phyloP scores from a whole-genome alignment of 2,113 vertebrate species.

The Gymnogyps californianus region DNA sequence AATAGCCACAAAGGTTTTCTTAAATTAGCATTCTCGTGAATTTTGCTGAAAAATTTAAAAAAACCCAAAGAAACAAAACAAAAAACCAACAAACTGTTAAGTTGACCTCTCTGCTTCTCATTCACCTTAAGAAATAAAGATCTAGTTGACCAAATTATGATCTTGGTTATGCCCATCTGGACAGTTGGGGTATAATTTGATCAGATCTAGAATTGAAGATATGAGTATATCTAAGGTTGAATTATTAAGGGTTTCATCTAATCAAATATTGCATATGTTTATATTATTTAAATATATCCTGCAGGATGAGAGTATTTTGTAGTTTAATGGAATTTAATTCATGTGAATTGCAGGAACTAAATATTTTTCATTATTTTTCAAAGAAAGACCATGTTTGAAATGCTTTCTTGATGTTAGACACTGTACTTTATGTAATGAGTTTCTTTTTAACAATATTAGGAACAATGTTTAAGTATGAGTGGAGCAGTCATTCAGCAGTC shows the following conservation, averaged over 20 bases:
- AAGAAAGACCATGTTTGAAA: neutral
- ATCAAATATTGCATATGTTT: neutral
- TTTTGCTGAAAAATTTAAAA: neutral
- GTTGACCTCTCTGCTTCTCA: neutral
- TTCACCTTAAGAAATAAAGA: neutral
- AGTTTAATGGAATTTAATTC: neutral
- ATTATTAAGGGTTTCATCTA: neutral
- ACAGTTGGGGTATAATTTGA: neutral
- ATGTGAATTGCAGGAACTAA: neutral
- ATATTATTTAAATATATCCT: neutral
- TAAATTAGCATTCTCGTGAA: neutral
- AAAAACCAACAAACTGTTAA: neutral
- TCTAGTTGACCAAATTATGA: neutral
- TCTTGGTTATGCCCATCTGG: neutral
- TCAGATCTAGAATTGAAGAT: neutral
- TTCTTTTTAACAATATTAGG: neutral
- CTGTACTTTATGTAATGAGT: neutral
- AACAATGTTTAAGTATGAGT: neutral
- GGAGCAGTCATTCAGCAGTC: neutral
- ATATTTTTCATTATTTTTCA: neutral
- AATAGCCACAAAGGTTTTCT: neutral
- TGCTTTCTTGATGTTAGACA: neutral
- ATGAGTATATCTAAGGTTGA: neutral
- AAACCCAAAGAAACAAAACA: neutral
- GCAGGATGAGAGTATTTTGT: neutral